phyloP scores from a whole-genome alignment of 2,888 invertebrate genomes.

The Idaea straminata region DNA sequence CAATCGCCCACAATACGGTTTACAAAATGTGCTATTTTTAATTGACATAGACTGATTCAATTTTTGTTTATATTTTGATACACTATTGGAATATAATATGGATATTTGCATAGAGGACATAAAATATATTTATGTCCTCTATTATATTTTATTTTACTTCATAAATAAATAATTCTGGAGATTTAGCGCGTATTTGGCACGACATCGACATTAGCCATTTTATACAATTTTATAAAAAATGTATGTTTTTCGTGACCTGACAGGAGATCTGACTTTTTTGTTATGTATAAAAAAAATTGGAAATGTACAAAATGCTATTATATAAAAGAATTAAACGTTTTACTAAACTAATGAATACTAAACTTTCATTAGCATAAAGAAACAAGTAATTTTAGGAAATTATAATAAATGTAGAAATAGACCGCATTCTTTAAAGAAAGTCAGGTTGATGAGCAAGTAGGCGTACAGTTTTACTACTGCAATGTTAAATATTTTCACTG shows the following conservation, averaged over 20 bases:
- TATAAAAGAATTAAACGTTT: background rate
- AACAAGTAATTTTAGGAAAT: conserved; percentile 3
- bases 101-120: too few species aligned
- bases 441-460: conserved; percentile 1
- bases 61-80: too few species aligned
- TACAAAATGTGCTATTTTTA: background rate
- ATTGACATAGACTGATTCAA: too few species aligned
- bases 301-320: background rate
- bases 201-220: too few species aligned
- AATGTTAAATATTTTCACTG: conserved; percentile 5
- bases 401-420: background rate
- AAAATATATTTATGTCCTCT: too few species aligned
- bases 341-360: conserved; percentile 1
- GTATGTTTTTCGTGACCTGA: too few species aligned
- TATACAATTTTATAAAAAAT: too few species aligned
- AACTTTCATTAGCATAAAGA: conserved; percentile 2
- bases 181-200: too few species aligned
- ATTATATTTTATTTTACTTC: too few species aligned
- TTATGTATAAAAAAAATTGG: background rate
- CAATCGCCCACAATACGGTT: background rate
- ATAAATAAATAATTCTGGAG: too few species aligned
- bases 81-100: too few species aligned
- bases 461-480: conserved; percentile 5
- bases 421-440: background rate
- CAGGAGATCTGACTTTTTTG: too few species aligned